Base-by-base conservation (phyloP, 2,797 vertebrate genomes). In the Steatocranus sp. region DNA sequence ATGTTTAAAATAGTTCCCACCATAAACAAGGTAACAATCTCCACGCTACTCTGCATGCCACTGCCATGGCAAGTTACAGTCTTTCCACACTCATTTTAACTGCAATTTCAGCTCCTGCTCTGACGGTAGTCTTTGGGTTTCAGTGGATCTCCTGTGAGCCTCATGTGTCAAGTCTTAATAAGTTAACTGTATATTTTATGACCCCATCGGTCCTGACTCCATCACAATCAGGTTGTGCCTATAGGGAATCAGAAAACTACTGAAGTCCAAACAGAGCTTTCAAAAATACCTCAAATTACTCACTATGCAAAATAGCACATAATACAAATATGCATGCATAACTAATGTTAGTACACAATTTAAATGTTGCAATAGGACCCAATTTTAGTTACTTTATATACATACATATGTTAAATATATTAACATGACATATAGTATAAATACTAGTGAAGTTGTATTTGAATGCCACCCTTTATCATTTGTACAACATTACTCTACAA, bases 201-300 rank as follows among this genome's bases (percentile, higher is more conserved):
- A 9, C 8, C n/a, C 20, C 63, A 23, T 6, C 20, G 41, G 61
- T 23, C 36, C 0, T 1, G 61, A 10, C 61, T 66, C n/a, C 1
- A 14, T 68, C 63, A 38, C 7, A 66, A 15, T 23, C 61, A 66
- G 34, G n/a, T 36, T 63, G 34, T 38, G n/a, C 58, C 10, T 23
- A 23, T 15, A 23, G 34, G 34, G 38, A 66, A 38, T 3, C 34
- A 23, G 34, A 41, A 41, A 41, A 41, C 20, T 23, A 41, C n/a
- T 10, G 14, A 25, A 68, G 20, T 38, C 12, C 63, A 15, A 43
- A 43, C 0, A 68, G 20, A 2, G 20, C 11, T 41, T 25, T 25
- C 20, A 66, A 25, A 68, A 43, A 68, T 43, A 15, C n/a, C 63
- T 43, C 12, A 68, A 25, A 68, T 23, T 68, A 68, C 20, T 68